Evolutionary conservation across 1,140 invertebrate species (phyloP).

Genomic region (Drosophila kurseongensis): DNA sequence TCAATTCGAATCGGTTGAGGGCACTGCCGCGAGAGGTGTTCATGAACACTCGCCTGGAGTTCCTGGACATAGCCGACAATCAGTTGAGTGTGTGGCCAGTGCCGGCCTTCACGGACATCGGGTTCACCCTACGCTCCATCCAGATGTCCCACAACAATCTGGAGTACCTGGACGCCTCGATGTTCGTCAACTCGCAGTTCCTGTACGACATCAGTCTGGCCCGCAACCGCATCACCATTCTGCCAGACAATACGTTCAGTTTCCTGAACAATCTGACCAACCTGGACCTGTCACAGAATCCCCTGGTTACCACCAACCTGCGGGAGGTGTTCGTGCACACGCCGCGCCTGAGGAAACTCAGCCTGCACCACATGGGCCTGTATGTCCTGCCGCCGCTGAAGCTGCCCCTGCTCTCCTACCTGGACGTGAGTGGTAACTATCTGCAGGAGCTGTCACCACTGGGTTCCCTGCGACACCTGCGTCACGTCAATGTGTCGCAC

Average conservation of each 20-base stretch:
- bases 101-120: constrained; percentile 89
- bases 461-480: constrained; percentile 86
- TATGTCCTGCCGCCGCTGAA: constrained; percentile 91
- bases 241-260: constrained; percentile 95
- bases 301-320: constrained; percentile 92
- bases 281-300: constrained; percentile 92
- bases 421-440: constrained; percentile 84
- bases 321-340: constrained; percentile 95
- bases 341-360: constrained; percentile 91
- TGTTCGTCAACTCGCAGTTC: constrained; percentile 92
- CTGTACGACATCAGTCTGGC: constrained; percentile 92
- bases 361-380: constrained; percentile 90
- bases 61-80: constrained; percentile 92
- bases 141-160: constrained; percentile 92
- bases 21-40: constrained; percentile 92
- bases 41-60: constrained; percentile 91
- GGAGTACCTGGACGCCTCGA: constrained; percentile 94
- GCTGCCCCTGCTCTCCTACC: constrained; percentile 87
- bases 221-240: constrained; percentile 92
- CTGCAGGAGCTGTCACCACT: constrained; percentile 85
- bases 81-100: constrained; percentile 91
- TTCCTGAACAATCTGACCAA: constrained; percentile 91
- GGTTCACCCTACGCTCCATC: constrained; percentile 90
- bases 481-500: constrained; percentile 87
- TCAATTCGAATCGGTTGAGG: constrained; percentile 91